phyloP scores from a whole-genome alignment of 2,888 invertebrate species.

The Carcina quercana region DNA sequence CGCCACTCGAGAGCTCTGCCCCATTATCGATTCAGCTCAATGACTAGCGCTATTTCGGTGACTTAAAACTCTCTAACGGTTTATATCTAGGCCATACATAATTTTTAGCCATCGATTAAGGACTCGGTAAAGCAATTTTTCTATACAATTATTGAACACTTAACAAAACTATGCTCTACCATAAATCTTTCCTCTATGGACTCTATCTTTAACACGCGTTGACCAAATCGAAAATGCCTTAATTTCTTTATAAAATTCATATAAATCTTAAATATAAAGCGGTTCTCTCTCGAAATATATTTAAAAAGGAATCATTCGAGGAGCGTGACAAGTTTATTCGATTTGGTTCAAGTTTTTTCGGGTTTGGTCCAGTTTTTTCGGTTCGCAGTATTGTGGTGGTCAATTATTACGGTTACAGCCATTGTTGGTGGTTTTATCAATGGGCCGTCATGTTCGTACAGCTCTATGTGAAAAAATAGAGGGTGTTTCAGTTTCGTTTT shows the following conservation, averaged over 20 bases:
- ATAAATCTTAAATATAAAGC: constrained; percentile 49
- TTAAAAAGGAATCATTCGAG: constrained; percentile 33
- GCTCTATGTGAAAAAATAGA: constrained; percentile 19
- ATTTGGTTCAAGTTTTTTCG: constrained; percentile 32
- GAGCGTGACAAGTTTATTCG: constrained; percentile 51
- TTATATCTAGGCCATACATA: too few species aligned
- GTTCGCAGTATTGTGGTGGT: constrained; percentile 34
- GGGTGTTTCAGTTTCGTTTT: constrained; percentile 23
- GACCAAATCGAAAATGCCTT: constrained; percentile 24
- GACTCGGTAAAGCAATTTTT: too few species aligned
- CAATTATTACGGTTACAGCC: constrained; percentile 67
- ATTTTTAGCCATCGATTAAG: too few species aligned
- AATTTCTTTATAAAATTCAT: constrained; percentile 54
- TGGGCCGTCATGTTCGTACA: constrained; percentile 18
- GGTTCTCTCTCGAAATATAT: constrained; percentile 28
- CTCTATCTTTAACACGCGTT: too few species aligned
- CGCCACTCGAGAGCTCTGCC: too few species aligned
- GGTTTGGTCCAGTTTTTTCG: constrained; percentile 33
- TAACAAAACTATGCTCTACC: too few species aligned
- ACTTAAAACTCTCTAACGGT: too few species aligned
- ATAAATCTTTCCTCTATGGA: too few species aligned
- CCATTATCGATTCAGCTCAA: too few species aligned
- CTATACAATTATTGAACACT: too few species aligned
- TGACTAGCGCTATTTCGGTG: too few species aligned
- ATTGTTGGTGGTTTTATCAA: constrained; percentile 37